phyloP scores from a whole-genome alignment of 2,888 invertebrate genomes.

The Spodoptera exigua region DNA sequence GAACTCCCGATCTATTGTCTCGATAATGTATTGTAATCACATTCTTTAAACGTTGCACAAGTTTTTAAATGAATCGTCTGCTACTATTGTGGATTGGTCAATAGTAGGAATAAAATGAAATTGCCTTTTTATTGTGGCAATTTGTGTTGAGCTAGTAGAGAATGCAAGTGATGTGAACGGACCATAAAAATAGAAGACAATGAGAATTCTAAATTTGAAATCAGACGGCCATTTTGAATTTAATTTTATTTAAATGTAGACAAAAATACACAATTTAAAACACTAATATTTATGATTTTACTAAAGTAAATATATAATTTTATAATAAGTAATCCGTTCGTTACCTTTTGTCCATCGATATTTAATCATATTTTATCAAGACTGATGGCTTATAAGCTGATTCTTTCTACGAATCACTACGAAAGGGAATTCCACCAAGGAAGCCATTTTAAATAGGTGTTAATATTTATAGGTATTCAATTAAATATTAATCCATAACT shows the following conservation, averaged over 20 bases:
- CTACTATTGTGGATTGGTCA: constrained; percentile 44
- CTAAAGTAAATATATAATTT: no score
- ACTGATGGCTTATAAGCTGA: no score
- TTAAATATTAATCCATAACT: no score
- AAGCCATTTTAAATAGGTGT: neutral
- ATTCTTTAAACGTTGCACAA: constrained; percentile 57
- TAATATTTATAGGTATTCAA: neutral
- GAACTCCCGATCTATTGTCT: constrained; percentile 56
- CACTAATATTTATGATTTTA: no score
- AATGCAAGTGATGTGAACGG: constrained; percentile 14
- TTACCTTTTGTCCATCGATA: no score
- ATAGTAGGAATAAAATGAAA: constrained; percentile 23
- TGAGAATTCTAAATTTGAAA: constrained; percentile 11
- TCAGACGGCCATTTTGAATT: neutral
- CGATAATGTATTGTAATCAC: constrained; percentile 59
- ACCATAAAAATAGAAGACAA: neutral
- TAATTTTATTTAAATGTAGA: no score
- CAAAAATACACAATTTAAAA: no score
- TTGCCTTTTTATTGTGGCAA: constrained; percentile 21
- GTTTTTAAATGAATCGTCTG: constrained; percentile 49
- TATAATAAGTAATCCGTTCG: no score
- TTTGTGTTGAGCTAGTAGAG: constrained; percentile 9
- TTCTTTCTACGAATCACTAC: no score
- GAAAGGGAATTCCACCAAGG: no score
- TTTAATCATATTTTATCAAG: no score